Percentiles rank a stretch among this genome's conserved stretches.
These are phyloP conservation scores for Paratrypauchen microcephalus DNA, from an alignment of 2,797 vertebrate species.

Conservation along the genomic window DNA sequence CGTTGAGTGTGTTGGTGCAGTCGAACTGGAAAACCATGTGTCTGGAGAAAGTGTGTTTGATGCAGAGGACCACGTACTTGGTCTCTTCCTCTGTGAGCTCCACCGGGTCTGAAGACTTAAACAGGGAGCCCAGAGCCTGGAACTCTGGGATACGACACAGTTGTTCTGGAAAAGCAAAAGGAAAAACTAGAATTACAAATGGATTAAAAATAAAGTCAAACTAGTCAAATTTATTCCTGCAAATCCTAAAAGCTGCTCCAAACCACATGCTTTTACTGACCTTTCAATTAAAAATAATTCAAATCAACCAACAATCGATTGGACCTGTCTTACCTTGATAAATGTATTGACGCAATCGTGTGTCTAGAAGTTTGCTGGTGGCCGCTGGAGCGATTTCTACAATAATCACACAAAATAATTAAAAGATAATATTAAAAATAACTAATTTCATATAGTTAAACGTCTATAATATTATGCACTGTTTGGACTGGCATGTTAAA, in stretches of 20 bases:
- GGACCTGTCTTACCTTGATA: slow-evolving; percentile 84
- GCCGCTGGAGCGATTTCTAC: slow-evolving; percentile 85
- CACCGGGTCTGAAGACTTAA: slow-evolving; percentile 91
- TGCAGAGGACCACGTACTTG: slow-evolving; percentile 92
- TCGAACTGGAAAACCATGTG: slow-evolving; percentile 98
- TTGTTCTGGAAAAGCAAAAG: slow-evolving; percentile 81
- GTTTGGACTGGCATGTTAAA: too few relatives aligned
- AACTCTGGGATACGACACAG: slow-evolving; percentile 90
- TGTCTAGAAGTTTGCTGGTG: slow-evolving; percentile 86
- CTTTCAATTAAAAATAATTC: too few relatives aligned
- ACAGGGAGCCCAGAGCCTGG: slow-evolving; percentile 86
- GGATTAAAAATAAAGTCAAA: too few relatives aligned
- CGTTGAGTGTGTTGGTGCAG: slow-evolving; percentile 95
- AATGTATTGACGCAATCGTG: slow-evolving; percentile 92
- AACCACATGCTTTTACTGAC: too few relatives aligned
- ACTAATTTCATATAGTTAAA: too few relatives aligned
- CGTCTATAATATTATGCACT: too few relatives aligned
- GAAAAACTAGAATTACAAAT: background rate
- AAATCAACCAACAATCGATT: too few relatives aligned
- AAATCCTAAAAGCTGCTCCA: too few relatives aligned
- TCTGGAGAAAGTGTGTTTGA: slow-evolving; percentile 89
- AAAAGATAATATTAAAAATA: too few relatives aligned
- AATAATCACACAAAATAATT: background rate
- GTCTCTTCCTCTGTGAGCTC: slow-evolving; percentile 98
- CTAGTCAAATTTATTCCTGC: too few relatives aligned